Conservation (phyloP, 2,797 vertebrate species). For the Odontamblyopus rebecca region DNA sequence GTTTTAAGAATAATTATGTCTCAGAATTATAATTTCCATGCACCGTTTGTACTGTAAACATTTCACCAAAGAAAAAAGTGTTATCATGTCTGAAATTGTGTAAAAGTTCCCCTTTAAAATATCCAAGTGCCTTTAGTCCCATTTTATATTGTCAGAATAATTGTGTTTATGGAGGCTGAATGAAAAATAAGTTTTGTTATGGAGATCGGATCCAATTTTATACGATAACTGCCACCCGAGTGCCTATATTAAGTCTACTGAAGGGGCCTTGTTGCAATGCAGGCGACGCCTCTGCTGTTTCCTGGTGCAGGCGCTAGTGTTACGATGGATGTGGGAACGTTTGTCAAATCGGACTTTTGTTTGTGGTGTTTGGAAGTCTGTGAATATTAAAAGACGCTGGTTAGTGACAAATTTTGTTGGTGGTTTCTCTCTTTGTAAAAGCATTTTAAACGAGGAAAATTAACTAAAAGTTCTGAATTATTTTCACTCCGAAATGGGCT, state of each 20-base stretch:
- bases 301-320: constrained; percentile 69
- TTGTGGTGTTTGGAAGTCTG: constrained; percentile 31
- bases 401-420: neutral
- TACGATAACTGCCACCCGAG: neutral
- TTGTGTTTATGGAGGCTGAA: constrained; percentile 1
- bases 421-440: neutral
- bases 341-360: constrained; percentile 19
- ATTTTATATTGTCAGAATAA: constrained; percentile 21
- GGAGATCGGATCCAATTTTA: neutral
- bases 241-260: constrained; percentile 3
- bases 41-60: too few species aligned
- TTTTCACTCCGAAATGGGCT: neutral
- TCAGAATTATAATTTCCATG: too few species aligned
- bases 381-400: constrained; percentile 56
- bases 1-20: constrained; percentile 21
- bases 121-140: neutral
- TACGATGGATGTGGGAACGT: constrained; percentile 34
- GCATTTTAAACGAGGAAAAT: neutral
- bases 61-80: constrained; percentile 55
- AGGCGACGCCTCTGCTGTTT: constrained; percentile 22
- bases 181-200: neutral
- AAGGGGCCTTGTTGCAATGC: neutral
- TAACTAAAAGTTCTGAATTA: neutral
- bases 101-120: constrained; percentile 15
- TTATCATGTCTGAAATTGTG: constrained; percentile 4